Evolutionary conservation across 53 echinoderm and acorn worm species (phyloP).

Genomic region (Pentamera pediparva): DNA sequence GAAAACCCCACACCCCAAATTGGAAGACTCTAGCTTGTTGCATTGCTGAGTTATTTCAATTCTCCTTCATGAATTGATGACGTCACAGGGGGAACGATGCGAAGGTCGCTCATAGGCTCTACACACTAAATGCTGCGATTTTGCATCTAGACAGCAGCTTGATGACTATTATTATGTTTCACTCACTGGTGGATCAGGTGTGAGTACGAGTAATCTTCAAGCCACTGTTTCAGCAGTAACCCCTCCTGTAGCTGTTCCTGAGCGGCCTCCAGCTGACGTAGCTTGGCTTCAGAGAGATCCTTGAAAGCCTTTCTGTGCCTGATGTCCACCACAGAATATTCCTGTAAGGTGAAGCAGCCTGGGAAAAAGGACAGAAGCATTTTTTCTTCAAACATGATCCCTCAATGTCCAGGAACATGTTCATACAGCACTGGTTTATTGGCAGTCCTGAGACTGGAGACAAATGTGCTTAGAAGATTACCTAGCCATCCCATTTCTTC

Average conservation of each 20-base stretch:
- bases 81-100: too few relatives aligned
- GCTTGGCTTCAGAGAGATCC: background rate
- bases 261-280: background rate
- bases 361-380: background rate
- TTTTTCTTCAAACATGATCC: background rate
- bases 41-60: too few relatives aligned
- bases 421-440: background rate
- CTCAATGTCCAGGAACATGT: background rate
- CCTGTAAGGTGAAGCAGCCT: slow-evolving; percentile 19
- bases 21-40: too few relatives aligned
- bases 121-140: too few relatives aligned
- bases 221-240: slow-evolving; percentile 32
- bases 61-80: too few relatives aligned
- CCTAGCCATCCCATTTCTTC: background rate
- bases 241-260: slow-evolving; percentile 14
- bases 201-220: slow-evolving; percentile 14
- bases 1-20: too few relatives aligned
- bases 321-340: slow-evolving; percentile 9
- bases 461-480: background rate
- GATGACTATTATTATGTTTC: background rate
- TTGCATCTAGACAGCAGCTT: too few relatives aligned
- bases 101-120: too few relatives aligned
- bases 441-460: background rate
- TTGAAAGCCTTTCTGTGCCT: slow-evolving; percentile 8
- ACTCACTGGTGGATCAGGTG: slow-evolving; percentile 21